These are phyloP conservation scores for Piscicola geometra DNA, from an alignment of 2,888 invertebrate species.

Conservation along the genomic window DNA sequence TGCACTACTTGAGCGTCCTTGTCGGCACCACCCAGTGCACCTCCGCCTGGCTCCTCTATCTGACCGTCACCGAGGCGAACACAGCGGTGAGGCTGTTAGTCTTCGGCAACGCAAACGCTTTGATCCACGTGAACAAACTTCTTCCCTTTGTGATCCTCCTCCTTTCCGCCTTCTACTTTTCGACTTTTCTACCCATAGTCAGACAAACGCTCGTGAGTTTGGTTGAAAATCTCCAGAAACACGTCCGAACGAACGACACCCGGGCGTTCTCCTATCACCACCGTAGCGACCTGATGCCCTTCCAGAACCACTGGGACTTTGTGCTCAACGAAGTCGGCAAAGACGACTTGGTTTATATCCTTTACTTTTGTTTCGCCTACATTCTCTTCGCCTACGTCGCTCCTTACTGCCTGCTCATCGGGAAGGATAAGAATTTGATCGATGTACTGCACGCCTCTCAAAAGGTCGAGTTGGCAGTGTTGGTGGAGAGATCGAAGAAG, in stretches of 20 bases:
- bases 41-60: slow-evolving; percentile 38
- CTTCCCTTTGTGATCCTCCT: slow-evolving; percentile 12
- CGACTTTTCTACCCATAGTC: not conserved
- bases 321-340: slow-evolving; percentile 23
- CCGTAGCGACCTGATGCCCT: slow-evolving; percentile 31
- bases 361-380: slow-evolving; percentile 41
- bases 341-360: slow-evolving; percentile 38
- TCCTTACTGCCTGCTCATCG: slow-evolving; percentile 40
- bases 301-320: slow-evolving; percentile 41
- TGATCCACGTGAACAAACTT: not conserved
- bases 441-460: slow-evolving; percentile 37
- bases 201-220: not conserved
- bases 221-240: not conserved
- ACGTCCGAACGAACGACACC: not conserved
- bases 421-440: slow-evolving; percentile 40
- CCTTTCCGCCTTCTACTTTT: not conserved
- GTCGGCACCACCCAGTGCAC: slow-evolving; percentile 35
- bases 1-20: slow-evolving; percentile 31
- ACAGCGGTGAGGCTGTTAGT: not conserved
- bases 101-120: not conserved
- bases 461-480: slow-evolving; percentile 5
- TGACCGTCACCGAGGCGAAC: slow-evolving; percentile 26
- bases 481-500: not conserved
- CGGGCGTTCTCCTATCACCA: not conserved
- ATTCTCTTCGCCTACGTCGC: slow-evolving; percentile 36